phyloP scores from a whole-genome alignment of 2,113 vertebrate species.

The Callopanchax toddi region DNA sequence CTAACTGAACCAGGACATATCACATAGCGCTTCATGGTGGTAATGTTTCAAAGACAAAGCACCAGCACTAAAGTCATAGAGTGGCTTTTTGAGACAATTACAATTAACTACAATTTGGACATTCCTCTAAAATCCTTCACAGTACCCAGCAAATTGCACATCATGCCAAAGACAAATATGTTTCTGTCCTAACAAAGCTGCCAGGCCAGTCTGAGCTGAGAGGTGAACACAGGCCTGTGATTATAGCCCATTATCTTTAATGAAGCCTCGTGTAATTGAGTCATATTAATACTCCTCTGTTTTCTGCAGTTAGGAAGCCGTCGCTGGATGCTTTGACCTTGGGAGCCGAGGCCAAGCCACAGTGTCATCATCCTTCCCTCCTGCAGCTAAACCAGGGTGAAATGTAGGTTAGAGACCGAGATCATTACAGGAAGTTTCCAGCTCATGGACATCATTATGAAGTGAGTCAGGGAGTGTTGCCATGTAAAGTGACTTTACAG shows the following conservation, averaged over 20 bases:
- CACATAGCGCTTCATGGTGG: too few species aligned
- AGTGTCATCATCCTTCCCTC: conserved; percentile 50
- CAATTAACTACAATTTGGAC: too few species aligned
- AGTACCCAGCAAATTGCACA: conserved; percentile 5
- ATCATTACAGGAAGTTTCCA: conserved; percentile 73
- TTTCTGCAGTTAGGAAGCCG: conserved; percentile 55
- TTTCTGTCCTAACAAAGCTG: conserved; percentile 46
- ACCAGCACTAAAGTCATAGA: too few species aligned
- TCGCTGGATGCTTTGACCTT: conserved; percentile 48
- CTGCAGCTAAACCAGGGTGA: conserved; percentile 51
- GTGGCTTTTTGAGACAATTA: too few species aligned
- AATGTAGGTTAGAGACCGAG: conserved; percentile 63
- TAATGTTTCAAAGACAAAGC: too few species aligned
- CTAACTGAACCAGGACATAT: too few species aligned
- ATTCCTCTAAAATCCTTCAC: too few species aligned
- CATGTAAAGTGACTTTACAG: conserved; percentile 27
- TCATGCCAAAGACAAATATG: conserved; percentile 50
- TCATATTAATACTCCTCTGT: conserved; percentile 63
- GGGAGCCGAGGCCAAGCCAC: conserved; percentile 42
- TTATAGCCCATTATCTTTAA: conserved; percentile 74
- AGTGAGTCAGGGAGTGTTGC: conserved; percentile 31
- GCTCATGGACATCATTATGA: conserved; percentile 67
- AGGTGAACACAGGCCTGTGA: conserved; percentile 54
- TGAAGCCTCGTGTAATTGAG: conserved; percentile 67
- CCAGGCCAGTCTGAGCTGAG: conserved; percentile 17